Evolutionary conservation across 2,113 vertebrate species (phyloP), one percentile per base, ranked within the genome.

Genomic region (Cyanoliseus patagonus): DNA sequence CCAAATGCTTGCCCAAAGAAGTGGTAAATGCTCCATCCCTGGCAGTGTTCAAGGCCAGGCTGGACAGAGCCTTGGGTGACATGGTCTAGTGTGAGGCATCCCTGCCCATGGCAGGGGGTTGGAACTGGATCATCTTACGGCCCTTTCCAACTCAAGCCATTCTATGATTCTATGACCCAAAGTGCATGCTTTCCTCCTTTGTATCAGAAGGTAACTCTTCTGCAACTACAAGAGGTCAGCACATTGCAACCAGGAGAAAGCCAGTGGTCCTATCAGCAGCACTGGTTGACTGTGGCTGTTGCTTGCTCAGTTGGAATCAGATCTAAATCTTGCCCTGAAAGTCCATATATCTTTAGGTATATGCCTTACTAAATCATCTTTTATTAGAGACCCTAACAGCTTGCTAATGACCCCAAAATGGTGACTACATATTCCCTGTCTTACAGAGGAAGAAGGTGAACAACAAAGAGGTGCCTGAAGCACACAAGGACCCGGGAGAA

Each of bases 371-470:
- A 92, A 93, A 90, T 61, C 17, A 67, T 11, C 25, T 52, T 61
- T 19, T 27, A 51, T 31, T n/a, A 7, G 33, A 86, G 80, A 78
- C n/a, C 61, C 47, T 75, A 79, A 63, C 73, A 80, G 37, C 35
- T 59, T 49, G 59, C 10, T 89, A 25, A 69, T 5, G 62, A 23
- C 33, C 75, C 55, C 0, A 0, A 61, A 23, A 49, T 10, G 20
- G 22, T 11, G 73, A 62, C 30, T 13, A 49, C 1, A 0, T 6
- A n/a, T 7, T 28, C 19, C 64, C 15, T 0, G 0, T 11, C 61
- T 6, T 28, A 41, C 30, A 33, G 17, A 70, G 18, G 72, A 57
- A 37, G 9, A 52, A 61, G 35, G 24, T 30, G 53, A 92, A 49
- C 72, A 64, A 19, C 68, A 28, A n/a, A 14, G 79, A 64, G 68